Base-by-base conservation (phyloP, 1,140 invertebrate genomes). In the Ceratosolen fusciceps region DNA sequence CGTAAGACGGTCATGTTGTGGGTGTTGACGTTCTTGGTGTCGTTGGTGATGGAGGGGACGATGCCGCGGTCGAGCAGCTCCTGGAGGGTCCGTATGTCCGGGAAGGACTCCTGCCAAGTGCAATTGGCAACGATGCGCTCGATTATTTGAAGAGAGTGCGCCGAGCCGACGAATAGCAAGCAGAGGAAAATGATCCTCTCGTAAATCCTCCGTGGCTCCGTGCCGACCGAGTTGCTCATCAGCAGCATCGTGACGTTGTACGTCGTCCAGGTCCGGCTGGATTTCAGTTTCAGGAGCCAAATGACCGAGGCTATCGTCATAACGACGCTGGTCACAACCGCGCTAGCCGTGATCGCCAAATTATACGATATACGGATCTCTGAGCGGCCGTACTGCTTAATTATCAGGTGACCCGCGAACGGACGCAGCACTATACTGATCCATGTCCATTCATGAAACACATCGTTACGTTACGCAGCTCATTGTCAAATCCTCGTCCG, bases 401-500 rank as follows among this genome's bases (percentile, higher is more conserved):
- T 34, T 65, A 75, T 75, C 39, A 67, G 24, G 39, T 74, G 58
- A 29, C 39, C 60, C 5, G 73, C 37, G n/a, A 47, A 47, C 21
- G 56, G 71, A 3, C 29, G 54, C 2, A 74, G 0, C 12, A 74
- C 39, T 4, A 62, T 60, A 26, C 67, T 70, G 67, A 60, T 26
- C 31, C 31, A 60, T n/a, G n/a, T 60, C 56, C 56, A 26, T 60
- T 19, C 5, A 43, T n/a, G n/a, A n/a, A n/a, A n/a, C n/a, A n/a
- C n/a, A n/a, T n/a, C n/a, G n/a, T n/a, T n/a, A n/a, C n/a, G n/a
- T n/a, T n/a, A n/a, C n/a, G n/a, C n/a, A n/a, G n/a, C n/a, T n/a
- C n/a, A n/a, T n/a, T n/a, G n/a, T n/a, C n/a, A n/a, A n/a, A n/a
- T n/a, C n/a, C n/a, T n/a, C n/a, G n/a, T n/a, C n/a, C n/a, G n/a